Base-by-base conservation (phyloP, 2,113 vertebrate genomes). In the Corvus hawaiiensis region DNA sequence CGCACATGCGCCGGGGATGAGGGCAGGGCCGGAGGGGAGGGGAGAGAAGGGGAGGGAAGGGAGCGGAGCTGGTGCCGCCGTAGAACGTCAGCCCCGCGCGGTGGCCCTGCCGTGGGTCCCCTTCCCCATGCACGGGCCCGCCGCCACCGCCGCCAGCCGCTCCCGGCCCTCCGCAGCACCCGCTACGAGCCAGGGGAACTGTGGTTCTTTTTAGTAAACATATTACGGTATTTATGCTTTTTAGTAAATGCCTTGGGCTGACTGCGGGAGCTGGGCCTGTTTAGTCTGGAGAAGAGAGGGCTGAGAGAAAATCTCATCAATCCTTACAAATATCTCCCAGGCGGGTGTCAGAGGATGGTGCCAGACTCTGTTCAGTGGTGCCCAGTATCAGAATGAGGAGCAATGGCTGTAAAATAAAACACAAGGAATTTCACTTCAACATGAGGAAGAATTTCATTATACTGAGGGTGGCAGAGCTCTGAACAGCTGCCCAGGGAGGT, bases 31-130 rank as follows among this genome's bases (percentile, higher is more conserved):
- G 4, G 8, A 10, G 15, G 37, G 16, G 8, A 27, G 16, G 27
- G 18, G 7, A 4, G 16, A 10, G 74, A 4, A 20, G 4, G 9
- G 13, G 44, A 4, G 16, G 17, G 56, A 4, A 20, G 6, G 7
- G 13, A 64, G 14, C 3, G 15, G 16, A 10, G 7, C 0, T 7
- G 49, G 0, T 5, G 49, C 14, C 11, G n/a, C 1, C 5, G 0
- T 4, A 0, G 19, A 0, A 2, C 3, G 32, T 17, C 6, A 1
- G 1, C 41, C 3, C 18, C 18, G 8, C 23, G 6, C 1, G 1
- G 7, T 8, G 28, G 5, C n/a, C 1, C 2, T 3, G 12, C 19
- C 7, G 12, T 1, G 15, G 26, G 20, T 17, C 7, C 30, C 16
- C 8, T 5, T 46, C 8, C 12, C 3, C 33, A 3, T 4, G 5